Evolutionary conservation across 2,113 vertebrate species (phyloP).

Genomic region (Crotalus viridis): DNA sequence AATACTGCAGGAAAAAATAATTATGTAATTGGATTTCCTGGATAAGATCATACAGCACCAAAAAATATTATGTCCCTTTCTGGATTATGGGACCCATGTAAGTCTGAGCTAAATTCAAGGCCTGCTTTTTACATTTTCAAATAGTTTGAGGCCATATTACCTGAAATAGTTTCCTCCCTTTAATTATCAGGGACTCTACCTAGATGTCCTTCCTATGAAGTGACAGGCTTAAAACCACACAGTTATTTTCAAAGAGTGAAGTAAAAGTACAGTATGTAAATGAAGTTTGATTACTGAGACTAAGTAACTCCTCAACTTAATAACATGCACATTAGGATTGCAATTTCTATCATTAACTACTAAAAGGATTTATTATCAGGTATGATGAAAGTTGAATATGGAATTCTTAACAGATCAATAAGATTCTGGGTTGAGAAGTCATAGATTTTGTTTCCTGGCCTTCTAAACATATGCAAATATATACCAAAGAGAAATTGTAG

Average conservation of each 20-base stretch:
- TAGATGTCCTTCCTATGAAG: neutral
- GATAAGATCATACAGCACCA: neutral
- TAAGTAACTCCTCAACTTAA: neutral
- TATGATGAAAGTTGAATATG: neutral
- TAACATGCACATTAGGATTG: neutral
- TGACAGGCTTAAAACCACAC: neutral
- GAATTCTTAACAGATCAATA: neutral
- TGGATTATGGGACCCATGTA: neutral
- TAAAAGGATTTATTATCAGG: neutral
- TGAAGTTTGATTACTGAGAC: neutral
- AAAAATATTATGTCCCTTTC: neutral
- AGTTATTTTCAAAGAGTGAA: neutral
- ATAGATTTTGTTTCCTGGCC: neutral
- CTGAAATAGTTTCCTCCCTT: neutral
- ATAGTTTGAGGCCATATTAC: neutral
- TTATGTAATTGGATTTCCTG: neutral
- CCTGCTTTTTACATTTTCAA: neutral
- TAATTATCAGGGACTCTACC: neutral
- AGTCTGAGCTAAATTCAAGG: neutral
- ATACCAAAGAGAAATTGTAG: neutral
- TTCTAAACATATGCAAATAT: neutral
- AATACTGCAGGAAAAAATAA: neutral
- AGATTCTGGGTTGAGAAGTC: neutral
- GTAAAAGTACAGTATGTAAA: neutral
- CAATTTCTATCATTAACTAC: neutral